Conservation (phyloP, 2,113 vertebrate genomes). For the Corynorhinus townsendii region DNA sequence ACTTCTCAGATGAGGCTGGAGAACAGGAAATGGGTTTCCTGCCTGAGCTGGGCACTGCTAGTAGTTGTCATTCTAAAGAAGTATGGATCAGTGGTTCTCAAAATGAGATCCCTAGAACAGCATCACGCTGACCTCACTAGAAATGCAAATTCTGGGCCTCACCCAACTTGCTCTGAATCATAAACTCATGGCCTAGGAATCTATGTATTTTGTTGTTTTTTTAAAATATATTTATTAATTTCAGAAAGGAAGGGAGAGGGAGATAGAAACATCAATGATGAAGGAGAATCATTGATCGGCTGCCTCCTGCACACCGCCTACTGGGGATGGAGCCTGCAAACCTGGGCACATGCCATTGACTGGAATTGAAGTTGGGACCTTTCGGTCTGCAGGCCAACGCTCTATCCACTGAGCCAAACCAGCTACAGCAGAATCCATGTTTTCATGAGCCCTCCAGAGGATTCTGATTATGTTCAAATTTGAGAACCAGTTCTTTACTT, state of each 20-base stretch:
- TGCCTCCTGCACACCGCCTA: no score
- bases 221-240: no score
- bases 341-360: no score
- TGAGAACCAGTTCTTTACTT: not conserved
- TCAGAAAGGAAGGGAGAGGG: no score
- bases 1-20: not conserved
- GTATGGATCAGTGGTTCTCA: not conserved
- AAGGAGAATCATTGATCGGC: no score
- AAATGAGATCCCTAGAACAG: not conserved
- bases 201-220: no score
- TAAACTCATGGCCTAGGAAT: not conserved
- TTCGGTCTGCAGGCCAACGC: no score
- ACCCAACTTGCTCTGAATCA: fast-evolving
- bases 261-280: no score
- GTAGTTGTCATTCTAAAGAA: not conserved
- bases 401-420: no score
- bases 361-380: no score
- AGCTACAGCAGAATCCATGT: not conserved
- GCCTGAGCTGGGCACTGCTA: not conserved
- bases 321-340: no score
- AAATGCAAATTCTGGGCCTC: not conserved
- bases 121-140: not conserved
- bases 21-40: not conserved
- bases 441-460: not conserved
- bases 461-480: not conserved